Evolutionary conservation across 2,113 vertebrate species (phyloP), one percentile per base, ranked within the genome.

Genomic region (Heterotis niloticus): DNA sequence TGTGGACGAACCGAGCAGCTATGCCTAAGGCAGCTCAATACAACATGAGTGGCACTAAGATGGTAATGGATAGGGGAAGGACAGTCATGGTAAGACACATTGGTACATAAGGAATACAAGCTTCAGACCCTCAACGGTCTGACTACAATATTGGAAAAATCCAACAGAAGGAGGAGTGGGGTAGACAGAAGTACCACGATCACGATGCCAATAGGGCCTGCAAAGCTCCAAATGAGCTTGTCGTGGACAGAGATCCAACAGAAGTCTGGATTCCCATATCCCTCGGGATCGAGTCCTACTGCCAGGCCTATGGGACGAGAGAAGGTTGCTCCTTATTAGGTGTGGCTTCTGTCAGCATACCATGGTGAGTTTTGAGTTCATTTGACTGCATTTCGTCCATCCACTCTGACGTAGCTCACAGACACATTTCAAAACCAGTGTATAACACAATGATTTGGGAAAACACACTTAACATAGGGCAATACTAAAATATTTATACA

Each of bases 211-310:
- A 98, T 92, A 66, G 98, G 98, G 85, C 98, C 96, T 66, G 98
- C 98, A 65, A 99, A 99, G 90, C 96, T 98, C 97, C 97, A 99
- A 88, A 99, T 92, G 81, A 99, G 96, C 86, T 98, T 98, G 88
- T 99, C 97, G 10, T 98, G 94, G 87, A 98, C 92, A 17, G 98
- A 99, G 87, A 99, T 96, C 98, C 97, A 99, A 82, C 98, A 99
- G 86, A 99, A 99, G 87, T 99, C 98, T 0, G 97, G 96, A 90
- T 98, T 99, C 59, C 98, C 98, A 0, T 98, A 98, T 82, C 98
- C 97, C 77, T 98, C 96, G 0, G 98, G 98, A 86, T 99, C 96
- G 85, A 99, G 86, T 73, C 98, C 98, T 20, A 99, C 98, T 0
- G 98, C 93, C 83, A 99, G 91, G 69, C 97, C 98, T 98, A 86